Evolutionary conservation across 2,888 invertebrate genomes (phyloP).

Genomic region (Silvanus unidentatus): DNA sequence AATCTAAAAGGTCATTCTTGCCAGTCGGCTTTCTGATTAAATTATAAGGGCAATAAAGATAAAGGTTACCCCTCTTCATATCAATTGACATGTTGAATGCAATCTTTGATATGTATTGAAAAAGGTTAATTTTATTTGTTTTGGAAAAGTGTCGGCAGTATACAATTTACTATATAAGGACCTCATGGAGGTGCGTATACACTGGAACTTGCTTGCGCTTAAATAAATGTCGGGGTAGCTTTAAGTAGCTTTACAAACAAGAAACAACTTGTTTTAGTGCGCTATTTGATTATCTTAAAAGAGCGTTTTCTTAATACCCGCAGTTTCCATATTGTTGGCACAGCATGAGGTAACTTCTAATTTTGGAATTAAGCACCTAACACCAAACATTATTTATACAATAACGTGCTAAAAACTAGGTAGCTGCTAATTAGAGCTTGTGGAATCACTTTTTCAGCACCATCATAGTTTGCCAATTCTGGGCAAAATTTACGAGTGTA

Average conservation of each 20-base stretch:
- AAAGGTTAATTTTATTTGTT: constrained; percentile 30
- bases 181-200: too few relatives aligned
- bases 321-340: not conserved
- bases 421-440: too few relatives aligned
- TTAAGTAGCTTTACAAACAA: too few relatives aligned
- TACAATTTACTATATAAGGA: too few relatives aligned
- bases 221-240: too few relatives aligned
- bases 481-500: too few relatives aligned
- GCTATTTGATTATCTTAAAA: not conserved
- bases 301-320: not conserved
- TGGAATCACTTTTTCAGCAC: too few relatives aligned
- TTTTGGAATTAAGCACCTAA: not conserved
- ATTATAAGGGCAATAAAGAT: constrained; percentile 43
- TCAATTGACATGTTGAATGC: constrained; percentile 34
- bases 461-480: too few relatives aligned
- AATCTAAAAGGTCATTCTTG: constrained; percentile 40
- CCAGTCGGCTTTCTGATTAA: constrained; percentile 40
- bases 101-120: constrained; percentile 15
- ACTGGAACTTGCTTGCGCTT: too few relatives aligned
- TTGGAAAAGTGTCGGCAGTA: not conserved
- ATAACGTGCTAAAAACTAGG: too few relatives aligned
- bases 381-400: too few relatives aligned
- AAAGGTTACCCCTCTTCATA: constrained; percentile 39
- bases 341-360: constrained; percentile 1
- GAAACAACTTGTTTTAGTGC: too few relatives aligned